Percentiles rank a stretch among this genome's conserved stretches.
Evolutionary conservation across 2,888 invertebrate genomes (phyloP).

Genomic region (Miltochrista miniata): DNA sequence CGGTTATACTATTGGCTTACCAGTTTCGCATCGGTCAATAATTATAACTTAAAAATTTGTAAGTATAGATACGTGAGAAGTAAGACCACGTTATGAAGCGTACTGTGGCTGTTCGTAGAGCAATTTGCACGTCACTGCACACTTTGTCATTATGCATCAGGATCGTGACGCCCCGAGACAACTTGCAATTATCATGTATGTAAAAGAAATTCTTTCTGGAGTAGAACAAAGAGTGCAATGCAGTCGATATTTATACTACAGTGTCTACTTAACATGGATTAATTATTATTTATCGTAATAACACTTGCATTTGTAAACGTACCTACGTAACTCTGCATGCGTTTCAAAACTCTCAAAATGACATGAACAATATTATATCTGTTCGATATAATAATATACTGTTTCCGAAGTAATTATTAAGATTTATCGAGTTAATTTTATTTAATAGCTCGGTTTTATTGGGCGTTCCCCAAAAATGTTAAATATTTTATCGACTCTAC

Average conservation of each 20-base stretch:
- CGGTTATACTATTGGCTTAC: conserved; percentile 12
- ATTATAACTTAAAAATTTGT: conserved; percentile 40
- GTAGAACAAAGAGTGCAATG: conserved; percentile 54
- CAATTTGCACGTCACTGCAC: conserved; percentile 81
- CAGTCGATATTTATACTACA: conserved; percentile 38
- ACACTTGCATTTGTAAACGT: too few species aligned
- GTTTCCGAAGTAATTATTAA: conserved; percentile 8
- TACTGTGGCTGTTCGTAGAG: conserved; percentile 56
- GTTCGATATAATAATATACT: not conserved
- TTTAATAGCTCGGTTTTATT: conserved; percentile 30
- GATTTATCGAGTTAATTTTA: conserved; percentile 25
- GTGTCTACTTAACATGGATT: too few species aligned
- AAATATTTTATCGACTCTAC: conserved; percentile 57
- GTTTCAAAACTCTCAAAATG: too few species aligned
- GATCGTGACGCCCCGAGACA: conserved; percentile 83
- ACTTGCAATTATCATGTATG: conserved; percentile 83
- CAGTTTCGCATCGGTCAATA: conserved; percentile 30
- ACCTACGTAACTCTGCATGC: too few species aligned
- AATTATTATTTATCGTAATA: too few species aligned
- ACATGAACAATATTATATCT: conserved; percentile 1
- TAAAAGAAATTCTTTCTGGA: conserved; percentile 80
- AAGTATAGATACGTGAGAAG: conserved; percentile 32
- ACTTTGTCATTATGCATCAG: conserved; percentile 83
- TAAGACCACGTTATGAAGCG: conserved; percentile 29
- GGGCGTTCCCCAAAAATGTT: conserved; percentile 32